These are phyloP conservation scores for Syngnathus acus DNA, from an alignment of 2,797 vertebrate genomes.

Conservation along the genomic window DNA sequence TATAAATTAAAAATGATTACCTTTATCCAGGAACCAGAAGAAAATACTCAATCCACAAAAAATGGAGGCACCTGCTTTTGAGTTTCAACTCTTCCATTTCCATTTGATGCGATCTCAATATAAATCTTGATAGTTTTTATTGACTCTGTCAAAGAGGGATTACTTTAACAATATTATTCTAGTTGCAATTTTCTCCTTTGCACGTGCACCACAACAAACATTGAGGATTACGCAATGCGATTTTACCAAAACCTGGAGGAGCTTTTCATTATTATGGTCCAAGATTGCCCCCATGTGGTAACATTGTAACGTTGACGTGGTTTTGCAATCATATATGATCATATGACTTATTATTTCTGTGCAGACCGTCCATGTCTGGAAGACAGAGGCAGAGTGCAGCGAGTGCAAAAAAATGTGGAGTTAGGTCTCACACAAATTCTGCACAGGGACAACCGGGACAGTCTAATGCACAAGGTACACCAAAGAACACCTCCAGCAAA, in stretches of 20 bases:
- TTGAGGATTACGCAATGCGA: not conserved
- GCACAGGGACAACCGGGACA: slow-evolving; percentile 76
- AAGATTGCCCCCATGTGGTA: not conserved
- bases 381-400: slow-evolving; percentile 77
- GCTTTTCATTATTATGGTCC: not conserved
- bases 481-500: too few relatives aligned
- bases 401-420: slow-evolving; percentile 75
- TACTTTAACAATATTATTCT: not conserved
- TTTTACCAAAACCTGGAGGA: not conserved
- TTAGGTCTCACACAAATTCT: slow-evolving; percentile 79
- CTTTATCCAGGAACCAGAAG: too few relatives aligned
- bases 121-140: not conserved
- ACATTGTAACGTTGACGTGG: not conserved
- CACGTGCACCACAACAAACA: not conserved
- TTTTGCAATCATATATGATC: not conserved
- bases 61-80: too few relatives aligned
- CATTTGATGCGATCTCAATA: not conserved
- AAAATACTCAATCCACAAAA: too few relatives aligned
- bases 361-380: slow-evolving; percentile 85
- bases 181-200: not conserved
- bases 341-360: not conserved
- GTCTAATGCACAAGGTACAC: slow-evolving; percentile 78
- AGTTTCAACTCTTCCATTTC: not conserved
- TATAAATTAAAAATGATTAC: too few relatives aligned
- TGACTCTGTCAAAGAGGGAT: not conserved